Percentiles rank a stretch among this genome's conserved stretches.
phyloP scores from a whole-genome alignment of 2,797 vertebrate genomes.

The Sebastes itinus region DNA sequence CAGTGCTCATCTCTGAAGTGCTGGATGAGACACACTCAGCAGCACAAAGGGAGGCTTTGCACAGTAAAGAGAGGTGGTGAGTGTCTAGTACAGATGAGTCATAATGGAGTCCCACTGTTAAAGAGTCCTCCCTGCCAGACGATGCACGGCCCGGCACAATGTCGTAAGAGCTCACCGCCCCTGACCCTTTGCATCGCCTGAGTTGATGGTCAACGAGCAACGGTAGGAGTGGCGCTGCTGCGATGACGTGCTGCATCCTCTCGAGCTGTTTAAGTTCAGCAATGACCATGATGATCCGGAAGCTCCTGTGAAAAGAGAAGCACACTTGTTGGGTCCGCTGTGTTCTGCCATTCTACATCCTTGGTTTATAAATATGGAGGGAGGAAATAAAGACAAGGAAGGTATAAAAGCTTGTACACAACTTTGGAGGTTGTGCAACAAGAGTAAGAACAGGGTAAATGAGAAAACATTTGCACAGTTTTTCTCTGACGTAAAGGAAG shows the following conservation, averaged over 20 bases:
- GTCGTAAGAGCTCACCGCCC: constrained; percentile 35
- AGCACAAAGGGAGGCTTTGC: constrained; percentile 56
- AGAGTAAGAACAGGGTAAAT: background rate
- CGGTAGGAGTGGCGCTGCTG: constrained; percentile 22
- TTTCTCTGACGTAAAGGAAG: background rate
- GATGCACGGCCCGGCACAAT: constrained; percentile 30
- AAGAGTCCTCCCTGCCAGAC: constrained; percentile 48
- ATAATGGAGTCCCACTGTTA: constrained; percentile 58
- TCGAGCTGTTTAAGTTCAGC: constrained; percentile 8
- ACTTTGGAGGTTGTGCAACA: background rate
- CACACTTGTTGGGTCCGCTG: background rate
- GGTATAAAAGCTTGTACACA: background rate
- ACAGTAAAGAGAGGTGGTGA: constrained; percentile 46
- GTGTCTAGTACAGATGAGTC: constrained; percentile 71
- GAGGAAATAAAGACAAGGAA: background rate
- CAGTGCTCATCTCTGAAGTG: constrained; percentile 43
- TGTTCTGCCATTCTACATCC: constrained; percentile 21
- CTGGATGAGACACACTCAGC: constrained; percentile 40
- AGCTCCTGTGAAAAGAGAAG: constrained; percentile 2
- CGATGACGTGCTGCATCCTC: constrained; percentile 44
- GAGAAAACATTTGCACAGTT: background rate
- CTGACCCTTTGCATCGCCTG: constrained; percentile 41
- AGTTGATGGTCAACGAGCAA: constrained; percentile 48
- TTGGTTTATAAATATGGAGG: background rate
- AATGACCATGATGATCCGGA: constrained; percentile 7